A percentile compares a stretch with the other conserved stretches of the same genome.
These are phyloP conservation scores for Allacma fusca DNA, from an alignment of 2,888 invertebrate species.

Conservation along the genomic window DNA sequence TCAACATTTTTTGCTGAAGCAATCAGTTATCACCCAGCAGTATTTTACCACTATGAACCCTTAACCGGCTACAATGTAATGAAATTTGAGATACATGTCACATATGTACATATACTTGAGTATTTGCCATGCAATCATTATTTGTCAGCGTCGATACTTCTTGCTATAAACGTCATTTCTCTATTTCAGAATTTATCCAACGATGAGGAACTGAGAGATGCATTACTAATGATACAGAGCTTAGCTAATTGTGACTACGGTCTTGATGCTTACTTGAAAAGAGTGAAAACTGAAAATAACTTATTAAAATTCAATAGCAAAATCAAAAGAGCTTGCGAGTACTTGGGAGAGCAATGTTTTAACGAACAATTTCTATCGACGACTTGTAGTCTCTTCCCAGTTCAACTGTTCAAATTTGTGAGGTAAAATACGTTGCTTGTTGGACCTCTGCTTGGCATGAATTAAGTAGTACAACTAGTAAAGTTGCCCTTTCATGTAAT, in stretches of 20 bases:
- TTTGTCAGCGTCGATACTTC: no score
- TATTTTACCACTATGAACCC: conserved; percentile 43
- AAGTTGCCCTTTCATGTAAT: no score
- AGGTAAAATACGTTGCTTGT: conserved; percentile 2
- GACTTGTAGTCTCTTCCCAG: conserved; percentile 29
- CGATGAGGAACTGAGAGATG: conserved; percentile 13
- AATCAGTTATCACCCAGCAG: conserved; percentile 21
- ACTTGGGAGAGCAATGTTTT: conserved; percentile 23
- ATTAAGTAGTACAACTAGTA: no score
- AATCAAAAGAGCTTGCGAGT: conserved; percentile 30
- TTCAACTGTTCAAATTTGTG: conserved; percentile 36
- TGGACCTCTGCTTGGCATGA: background rate
- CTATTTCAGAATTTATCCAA: background rate
- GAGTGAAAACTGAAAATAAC: background rate
- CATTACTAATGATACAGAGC: background rate
- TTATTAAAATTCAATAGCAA: conserved; percentile 28
- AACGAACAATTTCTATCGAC: background rate
- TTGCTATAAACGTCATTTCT: no score
- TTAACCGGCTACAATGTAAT: conserved; percentile 7
- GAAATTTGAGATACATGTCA: no score
- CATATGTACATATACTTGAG: no score
- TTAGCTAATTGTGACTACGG: conserved; percentile 20
- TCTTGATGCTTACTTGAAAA: background rate
- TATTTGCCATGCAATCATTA: no score
- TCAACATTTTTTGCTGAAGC: conserved; percentile 41